phyloP scores from a whole-genome alignment of 2,113 vertebrate species.

The Ctenomys sociabilis region DNA sequence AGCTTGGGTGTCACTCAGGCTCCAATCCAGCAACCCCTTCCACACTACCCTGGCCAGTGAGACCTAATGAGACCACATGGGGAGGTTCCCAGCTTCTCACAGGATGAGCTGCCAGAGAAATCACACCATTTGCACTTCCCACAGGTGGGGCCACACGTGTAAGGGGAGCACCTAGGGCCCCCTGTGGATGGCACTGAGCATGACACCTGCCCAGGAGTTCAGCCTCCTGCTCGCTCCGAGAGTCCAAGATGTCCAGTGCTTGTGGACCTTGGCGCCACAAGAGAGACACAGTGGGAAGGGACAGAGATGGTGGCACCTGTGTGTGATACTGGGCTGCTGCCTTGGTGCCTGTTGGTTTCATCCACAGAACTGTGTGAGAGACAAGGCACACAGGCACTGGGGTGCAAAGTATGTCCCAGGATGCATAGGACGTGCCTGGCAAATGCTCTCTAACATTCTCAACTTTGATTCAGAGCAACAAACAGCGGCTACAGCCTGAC shows the following conservation, averaged over 20 bases:
- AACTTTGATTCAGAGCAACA: not conserved
- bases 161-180: not conserved
- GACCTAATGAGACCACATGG: not conserved
- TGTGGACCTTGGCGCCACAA: not conserved
- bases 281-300: not conserved
- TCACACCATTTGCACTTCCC: not conserved
- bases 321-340: not conserved
- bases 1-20: not conserved
- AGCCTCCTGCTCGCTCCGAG: not conserved
- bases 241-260: not conserved
- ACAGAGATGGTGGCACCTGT: not conserved
- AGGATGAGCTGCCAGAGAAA: not conserved
- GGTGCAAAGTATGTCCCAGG: not conserved
- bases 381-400: not conserved
- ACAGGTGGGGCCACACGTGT: not conserved
- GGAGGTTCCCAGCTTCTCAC: not conserved
- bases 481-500: not conserved
- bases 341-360: not conserved
- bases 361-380: not conserved
- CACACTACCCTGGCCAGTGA: not conserved
- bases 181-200: fast-evolving
- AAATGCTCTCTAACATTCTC: not conserved
- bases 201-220: not conserved
- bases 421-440: not conserved
- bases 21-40: not conserved